Percentiles rank a stretch among this genome's conserved stretches.
Evolutionary conservation across 2,888 invertebrate species (phyloP).

Genomic region (Oasisia sp.): DNA sequence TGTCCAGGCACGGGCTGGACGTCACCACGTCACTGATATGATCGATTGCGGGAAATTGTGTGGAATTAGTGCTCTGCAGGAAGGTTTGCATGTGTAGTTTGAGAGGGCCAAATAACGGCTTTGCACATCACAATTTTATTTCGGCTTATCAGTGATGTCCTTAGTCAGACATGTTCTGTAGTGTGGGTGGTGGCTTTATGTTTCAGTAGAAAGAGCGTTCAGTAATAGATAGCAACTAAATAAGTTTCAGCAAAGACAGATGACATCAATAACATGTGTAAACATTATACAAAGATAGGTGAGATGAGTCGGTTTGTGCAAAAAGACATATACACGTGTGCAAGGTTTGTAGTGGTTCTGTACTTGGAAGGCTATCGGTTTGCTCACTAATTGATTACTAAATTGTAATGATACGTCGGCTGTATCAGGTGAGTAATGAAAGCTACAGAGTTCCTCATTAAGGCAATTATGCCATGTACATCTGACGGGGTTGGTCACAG

Average conservation of each 20-base stretch:
- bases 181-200: too few relatives aligned
- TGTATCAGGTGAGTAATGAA: neutral
- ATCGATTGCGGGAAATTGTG: neutral
- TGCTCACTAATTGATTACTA: neutral
- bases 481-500: too few relatives aligned
- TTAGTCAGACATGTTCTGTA: too few relatives aligned
- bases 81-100: neutral
- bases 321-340: neutral
- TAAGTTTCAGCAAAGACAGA: too few relatives aligned
- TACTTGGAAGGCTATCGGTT: neutral
- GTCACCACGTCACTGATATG: neutral
- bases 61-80: neutral
- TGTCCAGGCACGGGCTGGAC: neutral
- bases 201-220: too few relatives aligned
- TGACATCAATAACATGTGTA: neutral
- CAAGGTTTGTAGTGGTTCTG: neutral
- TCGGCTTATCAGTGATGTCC: neutral
- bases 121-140: neutral
- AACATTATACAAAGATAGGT: neutral
- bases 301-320: neutral
- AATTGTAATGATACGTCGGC: neutral
- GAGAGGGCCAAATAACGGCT: neutral
- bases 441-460: neutral
- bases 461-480: too few relatives aligned
- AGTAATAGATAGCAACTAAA: too few relatives aligned